Percentiles rank a stretch among this genome's conserved stretches.
These are phyloP conservation scores for Monopterus albus DNA, from an alignment of 2,113 vertebrate genomes.

Conservation along the genomic window DNA sequence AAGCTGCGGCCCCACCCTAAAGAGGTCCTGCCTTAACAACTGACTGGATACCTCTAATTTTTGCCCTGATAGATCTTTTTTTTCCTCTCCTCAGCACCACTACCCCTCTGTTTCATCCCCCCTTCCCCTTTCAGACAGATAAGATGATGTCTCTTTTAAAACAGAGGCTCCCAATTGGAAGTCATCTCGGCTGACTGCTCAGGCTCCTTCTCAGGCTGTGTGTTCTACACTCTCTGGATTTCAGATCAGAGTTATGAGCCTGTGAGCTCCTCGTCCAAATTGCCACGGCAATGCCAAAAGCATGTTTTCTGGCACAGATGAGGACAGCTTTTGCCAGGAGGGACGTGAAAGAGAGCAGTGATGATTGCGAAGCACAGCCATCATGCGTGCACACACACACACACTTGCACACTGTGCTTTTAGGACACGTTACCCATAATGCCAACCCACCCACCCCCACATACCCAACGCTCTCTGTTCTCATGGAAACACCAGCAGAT, in stretches of 20 bases:
- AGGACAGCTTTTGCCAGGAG: slow-evolving; percentile 43
- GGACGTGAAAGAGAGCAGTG: slow-evolving; percentile 67
- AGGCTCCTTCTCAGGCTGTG: slow-evolving; percentile 41
- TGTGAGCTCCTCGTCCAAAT: slow-evolving; percentile 49
- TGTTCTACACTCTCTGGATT: slow-evolving; percentile 29
- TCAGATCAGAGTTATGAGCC: slow-evolving; percentile 48
- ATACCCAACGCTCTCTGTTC: slow-evolving; percentile 77
- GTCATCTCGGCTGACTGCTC: slow-evolving; percentile 27
- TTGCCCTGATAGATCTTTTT: slow-evolving; percentile 34
- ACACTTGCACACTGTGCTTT: slow-evolving; percentile 49
- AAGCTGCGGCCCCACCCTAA: slow-evolving; percentile 79
- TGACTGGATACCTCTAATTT: slow-evolving; percentile 70
- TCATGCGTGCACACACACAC: slow-evolving; percentile 3
- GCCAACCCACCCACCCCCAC: slow-evolving; percentile 44
- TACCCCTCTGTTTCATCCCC: neutral
- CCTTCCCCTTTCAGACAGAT: slow-evolving; percentile 1
- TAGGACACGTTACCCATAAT: slow-evolving; percentile 71
- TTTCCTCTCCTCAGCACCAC: neutral
- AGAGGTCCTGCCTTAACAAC: slow-evolving; percentile 62
- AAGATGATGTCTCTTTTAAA: slow-evolving; percentile 16
- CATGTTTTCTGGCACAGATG: slow-evolving; percentile 65
- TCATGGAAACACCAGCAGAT: slow-evolving; percentile 84
- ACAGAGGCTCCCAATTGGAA: slow-evolving; percentile 5
- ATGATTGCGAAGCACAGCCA: slow-evolving; percentile 26
- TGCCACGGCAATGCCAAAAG: slow-evolving; percentile 52